Evolutionary conservation across 2,888 invertebrate species (phyloP).

Genomic region (Lasioglossum leucozonium): DNA sequence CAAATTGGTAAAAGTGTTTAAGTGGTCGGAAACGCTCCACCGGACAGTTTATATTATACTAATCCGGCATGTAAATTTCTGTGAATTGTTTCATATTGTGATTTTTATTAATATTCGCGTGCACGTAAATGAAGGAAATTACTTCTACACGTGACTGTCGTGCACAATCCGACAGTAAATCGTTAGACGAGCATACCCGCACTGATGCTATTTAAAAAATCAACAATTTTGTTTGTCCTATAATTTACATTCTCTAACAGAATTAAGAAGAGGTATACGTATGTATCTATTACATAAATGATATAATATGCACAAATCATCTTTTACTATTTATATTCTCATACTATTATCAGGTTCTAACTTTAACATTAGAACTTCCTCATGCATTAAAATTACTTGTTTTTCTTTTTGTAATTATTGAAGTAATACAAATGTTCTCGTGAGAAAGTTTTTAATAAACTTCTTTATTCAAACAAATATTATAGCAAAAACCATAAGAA

Average conservation of each 20-base stretch:
- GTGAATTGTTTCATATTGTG: conserved; percentile 35
- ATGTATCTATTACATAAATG: neutral
- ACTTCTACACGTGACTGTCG: conserved; percentile 46
- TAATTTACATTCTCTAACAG: conserved; percentile 19
- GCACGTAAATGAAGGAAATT: conserved; percentile 58
- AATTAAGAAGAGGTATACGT: neutral
- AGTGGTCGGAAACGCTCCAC: neutral
- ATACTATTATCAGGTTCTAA: too few relatives aligned
- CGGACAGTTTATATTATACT: neutral
- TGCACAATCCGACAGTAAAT: conserved; percentile 23
- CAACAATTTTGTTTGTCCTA: conserved; percentile 36
- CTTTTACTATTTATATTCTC: too few relatives aligned
- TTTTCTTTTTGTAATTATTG: neutral
- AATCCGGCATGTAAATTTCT: conserved; percentile 13
- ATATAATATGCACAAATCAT: too few relatives aligned
- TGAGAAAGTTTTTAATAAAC: too few relatives aligned
- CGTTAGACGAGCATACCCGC: neutral
- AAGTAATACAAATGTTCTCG: too few relatives aligned
- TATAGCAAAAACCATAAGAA: too few relatives aligned
- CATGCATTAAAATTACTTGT: neutral
- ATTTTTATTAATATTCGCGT: conserved; percentile 55
- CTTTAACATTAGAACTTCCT: too few relatives aligned
- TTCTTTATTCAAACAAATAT: too few relatives aligned
- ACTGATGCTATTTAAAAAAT: conserved; percentile 49
- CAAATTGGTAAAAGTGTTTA: neutral